Evolutionary conservation across 2,888 invertebrate genomes (phyloP).

Genomic region (Trisateles emortualis): DNA sequence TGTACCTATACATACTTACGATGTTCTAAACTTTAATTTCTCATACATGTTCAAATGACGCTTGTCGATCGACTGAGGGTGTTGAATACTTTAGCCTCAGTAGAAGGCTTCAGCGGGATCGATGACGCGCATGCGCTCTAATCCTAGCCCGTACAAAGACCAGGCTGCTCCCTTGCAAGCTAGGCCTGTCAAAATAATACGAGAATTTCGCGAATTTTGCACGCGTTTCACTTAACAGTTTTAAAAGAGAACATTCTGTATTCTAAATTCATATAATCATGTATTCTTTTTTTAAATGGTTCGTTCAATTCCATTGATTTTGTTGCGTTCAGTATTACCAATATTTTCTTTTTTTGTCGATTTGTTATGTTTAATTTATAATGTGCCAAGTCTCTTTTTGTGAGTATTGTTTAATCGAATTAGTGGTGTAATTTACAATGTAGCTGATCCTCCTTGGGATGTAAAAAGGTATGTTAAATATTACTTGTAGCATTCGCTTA

Average conservation of each 20-base stretch:
- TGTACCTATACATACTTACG: slow-evolving; percentile 6
- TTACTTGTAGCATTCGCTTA: slow-evolving; percentile 56
- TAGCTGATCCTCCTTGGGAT: slow-evolving; percentile 57
- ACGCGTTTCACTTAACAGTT: slow-evolving; percentile 47
- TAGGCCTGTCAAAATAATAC: slow-evolving; percentile 79
- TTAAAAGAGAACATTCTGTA: slow-evolving; percentile 21
- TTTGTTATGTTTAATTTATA: slow-evolving; percentile 47
- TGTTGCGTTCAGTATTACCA: slow-evolving; percentile 20
- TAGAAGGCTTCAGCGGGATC: slow-evolving; percentile 70
- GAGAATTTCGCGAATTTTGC: slow-evolving; percentile 63
- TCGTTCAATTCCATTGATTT: neutral
- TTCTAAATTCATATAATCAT: slow-evolving; percentile 20
- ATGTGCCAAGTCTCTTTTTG: slow-evolving; percentile 58
- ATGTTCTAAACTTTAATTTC: slow-evolving; percentile 2
- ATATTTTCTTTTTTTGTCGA: slow-evolving; percentile 24
- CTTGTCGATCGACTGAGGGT: slow-evolving; percentile 42
- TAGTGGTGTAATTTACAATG: slow-evolving; percentile 66
- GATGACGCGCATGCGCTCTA: slow-evolving; percentile 76
- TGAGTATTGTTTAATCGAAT: slow-evolving; percentile 57
- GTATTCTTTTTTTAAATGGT: neutral
- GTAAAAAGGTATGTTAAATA: slow-evolving; percentile 57
- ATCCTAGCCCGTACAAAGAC: slow-evolving; percentile 73
- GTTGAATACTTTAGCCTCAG: slow-evolving; percentile 47
- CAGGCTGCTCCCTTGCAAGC: slow-evolving; percentile 67
- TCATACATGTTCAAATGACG: slow-evolving; percentile 13